These are phyloP conservation scores for Smithornis capensis DNA, from an alignment of 2,113 vertebrate species.

Conservation along the genomic window DNA sequence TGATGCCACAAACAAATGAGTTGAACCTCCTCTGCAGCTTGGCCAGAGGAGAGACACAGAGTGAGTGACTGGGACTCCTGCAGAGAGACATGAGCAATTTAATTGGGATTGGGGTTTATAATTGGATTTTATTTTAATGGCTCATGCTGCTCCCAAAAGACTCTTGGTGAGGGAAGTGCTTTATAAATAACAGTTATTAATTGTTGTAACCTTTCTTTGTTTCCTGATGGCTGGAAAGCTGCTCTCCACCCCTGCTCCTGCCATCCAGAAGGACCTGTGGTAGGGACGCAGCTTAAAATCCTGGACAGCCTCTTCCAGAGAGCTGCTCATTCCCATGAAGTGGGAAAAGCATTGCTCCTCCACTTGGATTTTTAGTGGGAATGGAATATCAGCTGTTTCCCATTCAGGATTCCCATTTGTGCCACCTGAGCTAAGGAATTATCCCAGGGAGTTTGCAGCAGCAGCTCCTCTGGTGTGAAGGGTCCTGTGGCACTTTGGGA, in stretches of 20 bases:
- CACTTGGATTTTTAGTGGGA: background rate
- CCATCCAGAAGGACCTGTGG: accelerated
- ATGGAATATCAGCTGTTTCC: background rate
- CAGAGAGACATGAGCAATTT: background rate
- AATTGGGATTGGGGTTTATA: slow-evolving; percentile 43
- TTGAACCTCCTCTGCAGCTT: background rate
- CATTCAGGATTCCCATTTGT: background rate
- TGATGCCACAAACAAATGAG: slow-evolving; percentile 15
- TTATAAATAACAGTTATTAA: slow-evolving; percentile 39
- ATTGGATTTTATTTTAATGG: slow-evolving; percentile 50
- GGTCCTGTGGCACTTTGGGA: background rate
- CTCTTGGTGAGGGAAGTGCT: background rate
- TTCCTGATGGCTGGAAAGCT: background rate
- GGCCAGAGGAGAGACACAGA: background rate
- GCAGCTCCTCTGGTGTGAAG: background rate
- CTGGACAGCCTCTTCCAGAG: background rate
- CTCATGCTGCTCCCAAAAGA: slow-evolving; percentile 18
- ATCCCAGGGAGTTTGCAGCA: background rate
- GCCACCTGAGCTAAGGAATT: background rate
- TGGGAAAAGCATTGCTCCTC: background rate
- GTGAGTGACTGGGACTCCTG: background rate
- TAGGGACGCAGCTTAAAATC: background rate
- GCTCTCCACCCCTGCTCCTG: background rate
- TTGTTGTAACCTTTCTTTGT: background rate
- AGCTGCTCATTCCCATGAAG: accelerated